These are phyloP conservation scores for Lepisosteus osseus DNA, from an alignment of 2,113 vertebrate species.

Conservation along the genomic window DNA sequence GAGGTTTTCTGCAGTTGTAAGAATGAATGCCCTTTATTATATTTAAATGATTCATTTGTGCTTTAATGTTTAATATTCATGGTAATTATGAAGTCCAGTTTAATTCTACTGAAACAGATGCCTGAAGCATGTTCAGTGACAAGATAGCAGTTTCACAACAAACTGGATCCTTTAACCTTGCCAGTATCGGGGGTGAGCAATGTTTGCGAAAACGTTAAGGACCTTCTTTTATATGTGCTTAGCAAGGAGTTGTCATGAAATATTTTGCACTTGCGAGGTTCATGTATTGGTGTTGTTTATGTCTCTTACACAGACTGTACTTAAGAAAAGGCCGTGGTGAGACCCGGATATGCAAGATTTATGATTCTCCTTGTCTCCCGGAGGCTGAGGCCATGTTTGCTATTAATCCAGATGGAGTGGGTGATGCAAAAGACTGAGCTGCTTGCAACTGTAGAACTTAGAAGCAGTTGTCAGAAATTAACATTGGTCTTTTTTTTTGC, in stretches of 20 bases:
- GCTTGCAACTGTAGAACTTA: not conserved
- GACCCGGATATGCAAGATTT: conserved; percentile 89
- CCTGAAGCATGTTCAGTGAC: no score
- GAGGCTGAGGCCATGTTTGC: conserved; percentile 90
- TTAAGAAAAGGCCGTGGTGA: conserved; percentile 84
- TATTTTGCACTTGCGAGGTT: not conserved
- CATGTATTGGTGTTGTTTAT: conserved; percentile 5
- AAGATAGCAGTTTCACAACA: not conserved
- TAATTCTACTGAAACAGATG: not conserved
- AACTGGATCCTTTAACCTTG: rapidly evolving
- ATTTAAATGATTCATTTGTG: not conserved
- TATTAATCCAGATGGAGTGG: conserved; percentile 82
- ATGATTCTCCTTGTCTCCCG: conserved; percentile 84
- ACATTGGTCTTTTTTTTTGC: no score
- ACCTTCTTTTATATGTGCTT: no score
- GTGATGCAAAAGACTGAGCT: conserved; percentile 82
- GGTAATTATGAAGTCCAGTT: not conserved
- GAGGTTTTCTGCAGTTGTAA: not conserved
- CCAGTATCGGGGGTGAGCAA: not conserved
- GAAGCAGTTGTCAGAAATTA: no score
- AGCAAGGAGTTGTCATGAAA: no score
- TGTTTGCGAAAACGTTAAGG: no score
- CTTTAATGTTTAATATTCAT: conserved; percentile 4
- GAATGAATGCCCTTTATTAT: no score
- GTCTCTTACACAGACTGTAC: conserved; percentile 66